Evolutionary conservation across 2,113 vertebrate genomes (phyloP).

Genomic region (Phalacrocorax carbo): DNA sequence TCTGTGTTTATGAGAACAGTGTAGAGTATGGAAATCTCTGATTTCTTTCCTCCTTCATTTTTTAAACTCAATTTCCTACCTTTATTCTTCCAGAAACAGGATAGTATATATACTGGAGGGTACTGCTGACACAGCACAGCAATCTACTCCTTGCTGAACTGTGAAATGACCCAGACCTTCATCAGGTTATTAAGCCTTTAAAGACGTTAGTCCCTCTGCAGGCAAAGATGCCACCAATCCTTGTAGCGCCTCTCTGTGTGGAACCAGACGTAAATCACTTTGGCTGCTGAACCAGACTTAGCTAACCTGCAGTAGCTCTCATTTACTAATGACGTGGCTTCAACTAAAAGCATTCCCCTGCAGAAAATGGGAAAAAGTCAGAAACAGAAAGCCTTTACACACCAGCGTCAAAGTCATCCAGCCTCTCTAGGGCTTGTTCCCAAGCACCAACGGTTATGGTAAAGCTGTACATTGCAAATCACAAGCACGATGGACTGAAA

Average conservation of each 20-base stretch:
- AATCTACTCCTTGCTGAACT: neutral
- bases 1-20: neutral
- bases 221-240: neutral
- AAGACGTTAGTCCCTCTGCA: neutral
- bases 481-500: rapidly evolving
- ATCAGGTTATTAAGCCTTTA: neutral
- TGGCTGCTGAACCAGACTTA: neutral
- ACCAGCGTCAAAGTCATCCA: neutral
- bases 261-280: neutral
- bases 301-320: neutral
- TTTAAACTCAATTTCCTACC: rapidly evolving
- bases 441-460: rapidly evolving
- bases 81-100: neutral
- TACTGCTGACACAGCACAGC: neutral
- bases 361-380: neutral
- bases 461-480: neutral
- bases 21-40: neutral
- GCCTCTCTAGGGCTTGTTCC: neutral
- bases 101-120: rapidly evolving
- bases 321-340: rapidly evolving
- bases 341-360: neutral
- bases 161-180: neutral
- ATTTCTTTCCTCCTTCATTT: neutral
- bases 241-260: neutral
- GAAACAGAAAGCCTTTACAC: neutral